phyloP scores from a whole-genome alignment of 2,888 invertebrate genomes.

The Balanococcus diminutus region DNA sequence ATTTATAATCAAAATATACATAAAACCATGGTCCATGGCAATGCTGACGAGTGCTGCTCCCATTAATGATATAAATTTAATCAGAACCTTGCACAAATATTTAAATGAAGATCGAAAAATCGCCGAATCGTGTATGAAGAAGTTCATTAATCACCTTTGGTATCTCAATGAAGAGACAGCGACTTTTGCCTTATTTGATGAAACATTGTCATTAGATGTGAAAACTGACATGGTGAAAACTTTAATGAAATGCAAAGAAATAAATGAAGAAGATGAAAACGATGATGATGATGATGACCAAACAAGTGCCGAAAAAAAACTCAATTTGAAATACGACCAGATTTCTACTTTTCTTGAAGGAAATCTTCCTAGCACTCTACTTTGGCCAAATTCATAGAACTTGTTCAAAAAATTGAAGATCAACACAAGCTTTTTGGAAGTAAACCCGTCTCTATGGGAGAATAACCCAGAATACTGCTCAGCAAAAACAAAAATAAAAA shows the following conservation, averaged over 20 bases:
- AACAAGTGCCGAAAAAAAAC: neutral
- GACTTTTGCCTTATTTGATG: slow-evolving; percentile 57
- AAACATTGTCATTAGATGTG: no score
- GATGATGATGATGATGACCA: neutral
- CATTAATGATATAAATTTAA: slow-evolving; percentile 52
- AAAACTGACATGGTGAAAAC: no score
- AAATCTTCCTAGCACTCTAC: neutral
- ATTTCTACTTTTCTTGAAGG: neutral
- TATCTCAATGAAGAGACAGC: slow-evolving; percentile 57
- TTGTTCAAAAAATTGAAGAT: neutral
- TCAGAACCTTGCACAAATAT: slow-evolving; percentile 46
- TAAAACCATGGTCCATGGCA: slow-evolving; percentile 55
- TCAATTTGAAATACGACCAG: neutral
- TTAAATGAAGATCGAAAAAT: slow-evolving; percentile 48
- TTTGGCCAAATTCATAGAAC: neutral
- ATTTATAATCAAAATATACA: slow-evolving; percentile 55
- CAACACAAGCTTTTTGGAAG: neutral
- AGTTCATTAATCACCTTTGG: slow-evolving; percentile 57
- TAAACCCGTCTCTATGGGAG: neutral
- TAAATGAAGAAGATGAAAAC: neutral
- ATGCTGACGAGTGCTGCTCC: slow-evolving; percentile 48
- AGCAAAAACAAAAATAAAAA: neutral
- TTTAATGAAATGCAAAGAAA: no score
- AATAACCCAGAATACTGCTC: neutral
- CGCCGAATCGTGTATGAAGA: slow-evolving; percentile 49